A percentile compares a stretch with the other conserved stretches of the same genome.
phyloP scores from a whole-genome alignment of 2,113 vertebrate species.

The Ceyx cyanopectus region DNA sequence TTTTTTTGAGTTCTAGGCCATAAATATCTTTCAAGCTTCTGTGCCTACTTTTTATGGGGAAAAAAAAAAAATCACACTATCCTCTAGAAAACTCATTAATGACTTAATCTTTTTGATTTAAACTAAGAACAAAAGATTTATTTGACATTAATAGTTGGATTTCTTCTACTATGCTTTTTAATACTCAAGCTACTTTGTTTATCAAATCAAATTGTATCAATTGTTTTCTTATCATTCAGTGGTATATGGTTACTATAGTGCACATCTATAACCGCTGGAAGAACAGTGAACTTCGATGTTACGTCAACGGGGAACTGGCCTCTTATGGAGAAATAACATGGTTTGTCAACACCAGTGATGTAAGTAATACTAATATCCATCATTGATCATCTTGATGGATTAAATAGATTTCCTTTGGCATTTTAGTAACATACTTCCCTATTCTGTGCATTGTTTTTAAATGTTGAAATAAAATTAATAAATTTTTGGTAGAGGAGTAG shows the following conservation, averaged over 20 bases:
- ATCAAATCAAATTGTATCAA: neutral
- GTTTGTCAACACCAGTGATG: slow-evolving; percentile 97
- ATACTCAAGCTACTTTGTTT: neutral
- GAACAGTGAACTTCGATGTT: slow-evolving; percentile 97
- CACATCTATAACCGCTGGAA: slow-evolving; percentile 99
- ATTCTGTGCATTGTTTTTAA: neutral
- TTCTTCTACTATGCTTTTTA: neutral
- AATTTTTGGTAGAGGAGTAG: neutral
- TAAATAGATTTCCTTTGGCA: neutral
- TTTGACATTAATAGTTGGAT: neutral
- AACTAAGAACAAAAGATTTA: neutral
- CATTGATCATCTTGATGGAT: neutral
- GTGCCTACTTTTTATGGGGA: neutral
- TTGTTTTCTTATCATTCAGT: slow-evolving; percentile 78
- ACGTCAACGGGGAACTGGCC: slow-evolving; percentile 93
- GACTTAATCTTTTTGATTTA: neutral
- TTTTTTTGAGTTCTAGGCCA: neutral
- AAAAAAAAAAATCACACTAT: neutral
- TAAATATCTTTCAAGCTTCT: neutral
- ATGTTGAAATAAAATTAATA: neutral
- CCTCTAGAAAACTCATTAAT: neutral
- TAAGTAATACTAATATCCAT: slow-evolving; percentile 73
- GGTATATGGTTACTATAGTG: slow-evolving; percentile 98
- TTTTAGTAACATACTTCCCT: neutral
- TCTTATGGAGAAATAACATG: slow-evolving; percentile 97